Evolutionary conservation across 2,888 invertebrate genomes (phyloP).

Genomic region (Cephus nigrinus): DNA sequence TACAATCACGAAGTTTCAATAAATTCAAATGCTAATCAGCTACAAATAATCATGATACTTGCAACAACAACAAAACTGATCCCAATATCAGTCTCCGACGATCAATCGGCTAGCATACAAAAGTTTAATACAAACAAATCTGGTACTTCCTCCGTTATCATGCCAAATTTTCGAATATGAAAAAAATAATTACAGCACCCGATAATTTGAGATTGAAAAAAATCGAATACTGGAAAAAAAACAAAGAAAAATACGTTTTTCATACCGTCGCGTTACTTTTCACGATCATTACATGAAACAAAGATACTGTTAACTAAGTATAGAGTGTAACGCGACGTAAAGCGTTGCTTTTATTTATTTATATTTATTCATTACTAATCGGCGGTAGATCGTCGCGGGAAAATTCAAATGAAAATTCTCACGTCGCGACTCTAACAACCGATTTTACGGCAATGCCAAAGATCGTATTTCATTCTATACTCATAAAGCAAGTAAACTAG

Average conservation of each 20-base stretch:
- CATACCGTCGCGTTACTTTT: neutral
- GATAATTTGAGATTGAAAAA: neutral
- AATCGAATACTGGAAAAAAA: no score
- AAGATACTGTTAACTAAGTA: neutral
- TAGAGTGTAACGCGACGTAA: conserved; percentile 6
- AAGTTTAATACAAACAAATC: neutral
- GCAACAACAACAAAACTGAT: neutral
- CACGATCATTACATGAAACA: neutral
- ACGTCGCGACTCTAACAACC: neutral
- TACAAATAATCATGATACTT: neutral
- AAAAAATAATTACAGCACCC: neutral
- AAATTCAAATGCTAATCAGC: neutral
- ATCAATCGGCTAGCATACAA: neutral
- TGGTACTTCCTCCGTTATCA: neutral
- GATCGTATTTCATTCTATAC: conserved; percentile 6
- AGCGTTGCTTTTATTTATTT: conserved; percentile 22
- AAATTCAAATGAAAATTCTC: neutral
- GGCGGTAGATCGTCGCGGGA: neutral
- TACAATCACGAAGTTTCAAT: neutral
- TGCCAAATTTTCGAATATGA: neutral
- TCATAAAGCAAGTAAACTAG: neutral
- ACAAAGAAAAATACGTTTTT: neutral
- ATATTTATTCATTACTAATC: conserved; percentile 17
- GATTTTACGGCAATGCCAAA: conserved; percentile 7
- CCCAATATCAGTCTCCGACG: neutral